These are phyloP conservation scores for Pseudomyrmex concolor DNA, from an alignment of 1,140 invertebrate species.

Conservation along the genomic window DNA sequence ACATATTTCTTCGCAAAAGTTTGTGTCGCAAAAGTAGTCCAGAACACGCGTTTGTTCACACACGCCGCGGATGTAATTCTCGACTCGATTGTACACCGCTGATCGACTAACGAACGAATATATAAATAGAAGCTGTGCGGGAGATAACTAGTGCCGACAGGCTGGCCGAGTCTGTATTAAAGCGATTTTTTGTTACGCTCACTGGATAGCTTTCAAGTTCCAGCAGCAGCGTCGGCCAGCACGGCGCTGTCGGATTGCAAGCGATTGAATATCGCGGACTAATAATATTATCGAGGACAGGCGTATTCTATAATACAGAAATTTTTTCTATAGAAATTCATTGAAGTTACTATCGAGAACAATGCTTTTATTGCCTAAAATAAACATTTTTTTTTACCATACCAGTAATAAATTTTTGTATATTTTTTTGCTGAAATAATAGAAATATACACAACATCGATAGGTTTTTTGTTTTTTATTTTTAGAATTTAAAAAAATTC, in stretches of 20 bases:
- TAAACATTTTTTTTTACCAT: too few relatives aligned
- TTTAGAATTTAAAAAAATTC: too few relatives aligned
- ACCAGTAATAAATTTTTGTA: too few relatives aligned
- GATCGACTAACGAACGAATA: conserved; percentile 69
- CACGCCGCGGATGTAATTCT: conserved; percentile 47
- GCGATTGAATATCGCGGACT: conserved; percentile 19
- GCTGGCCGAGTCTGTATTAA: conserved; percentile 58
- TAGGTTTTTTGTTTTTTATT: too few relatives aligned
- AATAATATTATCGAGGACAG: conserved; percentile 24
- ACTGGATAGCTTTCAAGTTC: conserved; percentile 41
- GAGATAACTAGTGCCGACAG: conserved; percentile 66
- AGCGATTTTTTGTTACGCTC: conserved; percentile 59
- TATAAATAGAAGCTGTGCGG: conserved; percentile 65
- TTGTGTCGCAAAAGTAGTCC: conserved; percentile 10
- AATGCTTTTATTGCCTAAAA: too few relatives aligned
- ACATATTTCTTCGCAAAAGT: not conserved
- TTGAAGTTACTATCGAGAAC: too few relatives aligned
- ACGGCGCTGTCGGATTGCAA: conserved; percentile 12
- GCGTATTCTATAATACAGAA: too few relatives aligned
- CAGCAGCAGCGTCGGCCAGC: conserved; percentile 5
- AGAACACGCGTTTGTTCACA: not conserved
- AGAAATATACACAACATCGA: too few relatives aligned
- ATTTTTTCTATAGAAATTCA: too few relatives aligned
- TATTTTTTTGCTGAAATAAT: too few relatives aligned
- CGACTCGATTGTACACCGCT: conserved; percentile 46